phyloP scores from a whole-genome alignment of 2,888 invertebrate genomes.

The Stenurella melanura region DNA sequence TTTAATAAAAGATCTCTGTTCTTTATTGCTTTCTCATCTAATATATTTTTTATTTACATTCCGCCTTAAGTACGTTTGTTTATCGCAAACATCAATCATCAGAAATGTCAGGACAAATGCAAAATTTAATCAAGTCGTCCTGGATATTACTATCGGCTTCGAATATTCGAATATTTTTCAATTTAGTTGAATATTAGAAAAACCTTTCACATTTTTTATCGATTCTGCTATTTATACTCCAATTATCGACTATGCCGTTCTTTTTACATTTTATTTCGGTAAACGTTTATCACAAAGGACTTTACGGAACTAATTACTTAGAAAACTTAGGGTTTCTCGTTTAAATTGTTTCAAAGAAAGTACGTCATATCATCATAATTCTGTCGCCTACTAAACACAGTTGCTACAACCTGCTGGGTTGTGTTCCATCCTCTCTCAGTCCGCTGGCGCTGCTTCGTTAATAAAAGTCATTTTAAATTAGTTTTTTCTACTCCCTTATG shows the following conservation, averaged over 20 bases:
- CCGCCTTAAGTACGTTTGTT: constrained; percentile 66
- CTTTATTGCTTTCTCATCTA: constrained; percentile 68
- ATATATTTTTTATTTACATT: constrained; percentile 65
- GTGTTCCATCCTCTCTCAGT: no score
- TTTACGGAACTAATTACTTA: not conserved
- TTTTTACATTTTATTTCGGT: constrained; percentile 2
- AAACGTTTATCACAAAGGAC: not conserved
- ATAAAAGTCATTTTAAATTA: no score
- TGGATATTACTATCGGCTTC: constrained; percentile 47
- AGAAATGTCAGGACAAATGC: constrained; percentile 67
- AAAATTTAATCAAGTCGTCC: constrained; percentile 69
- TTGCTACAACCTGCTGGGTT: no score
- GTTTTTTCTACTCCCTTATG: no score
- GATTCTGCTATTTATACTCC: constrained; percentile 42
- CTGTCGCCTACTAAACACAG: no score
- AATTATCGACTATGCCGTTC: constrained; percentile 30
- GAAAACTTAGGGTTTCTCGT: not conserved
- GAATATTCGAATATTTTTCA: constrained; percentile 51
- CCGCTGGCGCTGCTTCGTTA: no score
- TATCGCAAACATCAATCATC: constrained; percentile 70
- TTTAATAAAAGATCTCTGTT: constrained; percentile 68
- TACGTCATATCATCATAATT: no score
- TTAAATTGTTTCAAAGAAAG: no score
- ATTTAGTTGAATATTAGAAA: constrained; percentile 39
- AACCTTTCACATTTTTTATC: constrained; percentile 41